phyloP scores from a whole-genome alignment of 1,140 invertebrate genomes.

The Helicoverpa zea region DNA sequence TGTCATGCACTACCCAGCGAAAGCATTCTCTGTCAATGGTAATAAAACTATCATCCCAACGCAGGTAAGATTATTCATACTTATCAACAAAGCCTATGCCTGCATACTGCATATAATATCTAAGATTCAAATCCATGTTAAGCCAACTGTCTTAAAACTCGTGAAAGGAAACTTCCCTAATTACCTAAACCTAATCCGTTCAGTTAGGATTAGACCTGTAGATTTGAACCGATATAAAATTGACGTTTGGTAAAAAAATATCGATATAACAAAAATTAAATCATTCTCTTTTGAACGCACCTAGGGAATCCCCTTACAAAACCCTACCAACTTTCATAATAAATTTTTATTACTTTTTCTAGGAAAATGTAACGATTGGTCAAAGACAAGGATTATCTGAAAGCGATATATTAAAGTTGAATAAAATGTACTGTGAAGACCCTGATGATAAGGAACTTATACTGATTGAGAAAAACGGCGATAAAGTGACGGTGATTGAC shows the following conservation, averaged over 20 bases:
- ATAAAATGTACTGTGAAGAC: conserved; percentile 88
- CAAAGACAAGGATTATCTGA: conserved; percentile 89
- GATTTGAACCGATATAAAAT: too few relatives aligned
- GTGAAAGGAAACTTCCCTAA: too few relatives aligned
- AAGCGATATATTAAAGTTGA: conserved; percentile 89
- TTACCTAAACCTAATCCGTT: too few relatives aligned
- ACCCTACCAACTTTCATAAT: neutral
- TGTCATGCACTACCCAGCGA: conserved; percentile 91
- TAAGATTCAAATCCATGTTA: too few relatives aligned
- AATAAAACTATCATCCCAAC: conserved; percentile 88
- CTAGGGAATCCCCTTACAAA: neutral
- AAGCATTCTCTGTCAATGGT: conserved; percentile 90
- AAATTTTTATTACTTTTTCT: conserved; percentile 46
- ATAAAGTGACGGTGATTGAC: neutral
- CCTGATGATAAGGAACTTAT: conserved; percentile 44
- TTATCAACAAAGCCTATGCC: too few relatives aligned
- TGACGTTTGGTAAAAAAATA: too few relatives aligned
- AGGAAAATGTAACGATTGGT: conserved; percentile 86
- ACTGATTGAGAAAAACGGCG: conserved; percentile 6
- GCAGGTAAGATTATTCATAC: conserved; percentile 77
- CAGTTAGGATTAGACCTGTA: too few relatives aligned
- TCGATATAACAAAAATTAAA: too few relatives aligned
- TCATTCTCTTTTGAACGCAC: too few relatives aligned
- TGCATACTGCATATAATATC: too few relatives aligned
- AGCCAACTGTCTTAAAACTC: too few relatives aligned